Evolutionary conservation across 2,113 vertebrate species (phyloP).

Genomic region (Panthera uncia): DNA sequence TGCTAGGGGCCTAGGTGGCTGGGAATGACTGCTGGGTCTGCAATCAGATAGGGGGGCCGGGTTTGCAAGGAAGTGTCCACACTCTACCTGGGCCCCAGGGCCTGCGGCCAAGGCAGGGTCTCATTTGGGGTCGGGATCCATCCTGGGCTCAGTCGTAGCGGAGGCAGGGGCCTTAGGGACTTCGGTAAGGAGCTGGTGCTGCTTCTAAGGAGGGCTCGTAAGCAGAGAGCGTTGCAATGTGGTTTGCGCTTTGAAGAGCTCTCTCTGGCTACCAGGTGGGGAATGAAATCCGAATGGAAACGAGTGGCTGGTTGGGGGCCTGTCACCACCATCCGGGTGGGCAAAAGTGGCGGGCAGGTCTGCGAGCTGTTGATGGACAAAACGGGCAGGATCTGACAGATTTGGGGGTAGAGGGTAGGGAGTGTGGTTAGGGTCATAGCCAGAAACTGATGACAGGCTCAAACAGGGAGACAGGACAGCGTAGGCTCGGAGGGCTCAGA

Average conservation of each 20-base stretch:
- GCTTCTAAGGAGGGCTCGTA: not conserved
- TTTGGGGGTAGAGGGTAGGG: rapidly evolving
- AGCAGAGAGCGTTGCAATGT: rapidly evolving
- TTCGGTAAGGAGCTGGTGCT: not conserved
- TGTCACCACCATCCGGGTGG: rapidly evolving
- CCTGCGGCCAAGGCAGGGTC: not conserved
- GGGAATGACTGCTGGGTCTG: not conserved
- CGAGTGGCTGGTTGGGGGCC: not conserved
- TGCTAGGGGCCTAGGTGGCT: not conserved
- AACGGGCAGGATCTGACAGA: not conserved
- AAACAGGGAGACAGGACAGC: rapidly evolving
- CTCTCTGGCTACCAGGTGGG: not conserved
- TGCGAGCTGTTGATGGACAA: not conserved
- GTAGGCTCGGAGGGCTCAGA: not conserved
- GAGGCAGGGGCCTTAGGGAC: not conserved
- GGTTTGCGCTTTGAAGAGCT: not conserved
- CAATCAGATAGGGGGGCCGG: rapidly evolving
- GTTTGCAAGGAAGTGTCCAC: not conserved
- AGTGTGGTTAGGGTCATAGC: not conserved
- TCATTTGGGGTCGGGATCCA: not conserved
- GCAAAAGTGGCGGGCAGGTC: rapidly evolving
- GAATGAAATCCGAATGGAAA: not conserved
- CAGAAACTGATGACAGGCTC: not conserved
- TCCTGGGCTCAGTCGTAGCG: too few species aligned
- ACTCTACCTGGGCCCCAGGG: not conserved